phyloP scores from a whole-genome alignment of 2,797 vertebrate species.

The Garrulus glandarius region DNA sequence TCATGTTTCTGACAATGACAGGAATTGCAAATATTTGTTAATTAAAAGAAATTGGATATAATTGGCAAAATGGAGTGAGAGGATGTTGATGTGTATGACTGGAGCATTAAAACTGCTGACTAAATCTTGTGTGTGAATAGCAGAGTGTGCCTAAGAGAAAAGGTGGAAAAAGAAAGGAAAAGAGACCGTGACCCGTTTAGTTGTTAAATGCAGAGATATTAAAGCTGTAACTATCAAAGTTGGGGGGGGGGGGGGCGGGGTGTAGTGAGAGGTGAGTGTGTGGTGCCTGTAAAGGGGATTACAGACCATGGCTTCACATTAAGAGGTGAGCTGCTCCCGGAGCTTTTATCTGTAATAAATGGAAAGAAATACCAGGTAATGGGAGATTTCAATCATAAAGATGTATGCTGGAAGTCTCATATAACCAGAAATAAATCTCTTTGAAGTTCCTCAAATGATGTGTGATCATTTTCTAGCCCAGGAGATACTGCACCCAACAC shows the following conservation, averaged over 20 bases:
- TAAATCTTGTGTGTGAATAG: neutral
- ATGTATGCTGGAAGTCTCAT: slow-evolving; percentile 45
- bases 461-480: slow-evolving; percentile 53
- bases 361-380: slow-evolving; percentile 22
- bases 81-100: neutral
- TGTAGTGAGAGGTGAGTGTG: neutral
- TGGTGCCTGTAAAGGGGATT: neutral
- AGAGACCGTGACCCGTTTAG: rapidly evolving
- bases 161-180: neutral
- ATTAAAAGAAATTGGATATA: neutral
- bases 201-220: neutral
- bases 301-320: neutral
- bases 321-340: neutral
- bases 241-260: neutral
- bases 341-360: slow-evolving; percentile 51
- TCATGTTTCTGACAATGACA: neutral
- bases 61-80: neutral
- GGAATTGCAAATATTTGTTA: neutral
- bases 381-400: slow-evolving; percentile 59
- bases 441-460: slow-evolving; percentile 52
- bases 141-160: neutral
- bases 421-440: slow-evolving; percentile 59
- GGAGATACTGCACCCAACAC: slow-evolving; percentile 16
- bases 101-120: neutral
- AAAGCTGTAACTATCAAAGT: neutral